Percentiles rank a stretch among this genome's conserved stretches.
Evolutionary conservation across 2,888 invertebrate species (phyloP).

Genomic region (Pecten maximus): DNA sequence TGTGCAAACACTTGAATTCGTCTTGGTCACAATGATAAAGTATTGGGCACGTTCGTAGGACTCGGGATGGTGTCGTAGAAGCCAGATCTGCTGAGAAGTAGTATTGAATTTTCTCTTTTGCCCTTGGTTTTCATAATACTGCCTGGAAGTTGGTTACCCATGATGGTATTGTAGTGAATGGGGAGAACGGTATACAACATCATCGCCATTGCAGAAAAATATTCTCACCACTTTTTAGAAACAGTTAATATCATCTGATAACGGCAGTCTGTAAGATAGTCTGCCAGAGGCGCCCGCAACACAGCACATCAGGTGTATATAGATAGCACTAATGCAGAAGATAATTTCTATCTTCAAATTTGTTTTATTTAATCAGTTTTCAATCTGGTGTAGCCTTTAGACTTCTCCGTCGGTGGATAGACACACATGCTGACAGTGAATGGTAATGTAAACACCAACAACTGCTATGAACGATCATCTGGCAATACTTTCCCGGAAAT

Average conservation of each 20-base stretch:
- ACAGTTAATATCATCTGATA: constrained; percentile 18
- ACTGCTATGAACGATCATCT: not conserved
- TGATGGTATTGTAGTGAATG: not conserved
- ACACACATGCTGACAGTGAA: constrained; percentile 1
- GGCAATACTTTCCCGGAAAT: not conserved
- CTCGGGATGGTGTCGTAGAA: not conserved
- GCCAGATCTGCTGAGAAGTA: not conserved
- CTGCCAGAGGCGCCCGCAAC: not conserved
- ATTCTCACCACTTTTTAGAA: not conserved
- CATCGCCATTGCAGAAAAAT: not conserved
- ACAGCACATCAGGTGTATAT: not conserved
- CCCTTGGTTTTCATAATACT: not conserved
- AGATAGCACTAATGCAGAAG: not conserved
- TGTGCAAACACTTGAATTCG: not conserved
- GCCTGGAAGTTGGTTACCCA: not conserved
- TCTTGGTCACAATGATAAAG: not conserved
- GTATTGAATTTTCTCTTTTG: not conserved
- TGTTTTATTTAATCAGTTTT: constrained; percentile 29
- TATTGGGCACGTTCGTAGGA: not conserved
- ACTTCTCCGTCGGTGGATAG: not conserved
- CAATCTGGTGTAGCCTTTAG: not conserved
- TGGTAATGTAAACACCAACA: not conserved
- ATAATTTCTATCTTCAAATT: constrained; percentile 33
- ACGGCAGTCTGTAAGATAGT: not conserved
- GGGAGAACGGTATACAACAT: not conserved